Conservation (phyloP, 2,888 invertebrate genomes). For the Aleiodes testaceus region DNA sequence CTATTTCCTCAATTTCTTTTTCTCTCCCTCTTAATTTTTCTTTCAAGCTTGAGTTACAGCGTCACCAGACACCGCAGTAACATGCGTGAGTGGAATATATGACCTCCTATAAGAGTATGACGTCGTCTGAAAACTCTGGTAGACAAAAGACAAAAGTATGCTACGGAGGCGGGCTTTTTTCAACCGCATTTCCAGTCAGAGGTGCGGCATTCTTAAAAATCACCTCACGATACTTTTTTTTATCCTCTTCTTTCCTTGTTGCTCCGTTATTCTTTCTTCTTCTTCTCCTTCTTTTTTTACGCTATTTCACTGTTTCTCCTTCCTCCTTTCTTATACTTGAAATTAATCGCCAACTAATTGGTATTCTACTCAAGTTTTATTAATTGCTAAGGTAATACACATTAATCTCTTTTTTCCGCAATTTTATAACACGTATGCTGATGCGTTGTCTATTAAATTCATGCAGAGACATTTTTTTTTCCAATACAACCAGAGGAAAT, state of each 20-base stretch:
- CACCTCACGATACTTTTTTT: slow-evolving; percentile 6
- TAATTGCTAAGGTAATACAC: too few relatives aligned
- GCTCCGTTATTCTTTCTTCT: neutral
- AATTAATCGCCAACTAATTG: too few relatives aligned
- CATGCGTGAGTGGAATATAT: slow-evolving; percentile 27
- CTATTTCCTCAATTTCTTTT: too few relatives aligned
- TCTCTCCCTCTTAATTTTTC: too few relatives aligned
- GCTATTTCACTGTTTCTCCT: too few relatives aligned
- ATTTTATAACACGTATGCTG: too few relatives aligned
- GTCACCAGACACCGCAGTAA: neutral
- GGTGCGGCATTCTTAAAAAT: slow-evolving; percentile 38
- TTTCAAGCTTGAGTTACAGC: too few relatives aligned
- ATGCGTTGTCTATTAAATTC: too few relatives aligned
- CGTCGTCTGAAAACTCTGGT: slow-evolving; percentile 5
- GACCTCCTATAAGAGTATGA: neutral
- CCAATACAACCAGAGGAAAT: neutral
- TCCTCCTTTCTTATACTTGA: too few relatives aligned
- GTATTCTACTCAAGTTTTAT: too few relatives aligned
- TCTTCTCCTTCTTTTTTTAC: slow-evolving; percentile 19
- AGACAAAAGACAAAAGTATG: neutral
- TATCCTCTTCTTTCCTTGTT: slow-evolving; percentile 6
- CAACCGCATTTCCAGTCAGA: slow-evolving; percentile 29
- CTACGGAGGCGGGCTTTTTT: slow-evolving; percentile 24
- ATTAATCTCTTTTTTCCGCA: too few relatives aligned
- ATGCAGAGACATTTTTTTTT: neutral